Evolutionary conservation across 2,888 invertebrate species (phyloP), one percentile per base, ranked within the genome.

Genomic region (Zygaena filipendulae): DNA sequence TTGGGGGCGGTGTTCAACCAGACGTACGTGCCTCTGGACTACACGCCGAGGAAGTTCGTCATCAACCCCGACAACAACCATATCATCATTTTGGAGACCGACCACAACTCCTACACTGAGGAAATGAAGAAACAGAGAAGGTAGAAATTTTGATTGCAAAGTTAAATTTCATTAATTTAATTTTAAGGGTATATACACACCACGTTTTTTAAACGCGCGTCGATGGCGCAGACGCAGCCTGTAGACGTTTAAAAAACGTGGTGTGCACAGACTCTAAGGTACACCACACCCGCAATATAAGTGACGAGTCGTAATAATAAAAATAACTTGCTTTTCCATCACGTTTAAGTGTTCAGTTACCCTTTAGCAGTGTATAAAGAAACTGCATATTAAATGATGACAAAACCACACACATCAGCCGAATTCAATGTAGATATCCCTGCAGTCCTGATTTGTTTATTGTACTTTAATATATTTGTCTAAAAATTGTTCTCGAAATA

Each of bases 1-100:
- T 77, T 99, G 2, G 99, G 99, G 0, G 97, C 97, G 0, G 96
- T 99, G 2, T 99, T 99, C 64, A 99, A 99, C 74, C 97, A 97
- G 66, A 89, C 94, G 13, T 91, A 92, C 3, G 89, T 94, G 50
- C 93, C 94, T 0, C 77, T 99, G 27, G 95, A 97, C 44, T 97
- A 94, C 56, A 99, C 99, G 0, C 99, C 99, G 0, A 84, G 97
- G 24, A 92, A 93, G 51, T 97, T 99, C 60, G 89, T 92, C 10
- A 90, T 98, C 32, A 97, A 98, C 63, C 86, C 88, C 2, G 95
- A 97, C 47, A 91, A 92, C 10, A 92, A 91, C 14, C 91, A 95
- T 53, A 84, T 99, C 29, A 85, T 98, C 25, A 84, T 97, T 29
- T 87, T 97, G 21, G 98, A 99, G 72, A 96, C 97, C 7, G 99